Percentiles rank a stretch among this genome's conserved stretches.
phyloP scores from a whole-genome alignment of 2,888 invertebrate species.

The Epirrita christyi region DNA sequence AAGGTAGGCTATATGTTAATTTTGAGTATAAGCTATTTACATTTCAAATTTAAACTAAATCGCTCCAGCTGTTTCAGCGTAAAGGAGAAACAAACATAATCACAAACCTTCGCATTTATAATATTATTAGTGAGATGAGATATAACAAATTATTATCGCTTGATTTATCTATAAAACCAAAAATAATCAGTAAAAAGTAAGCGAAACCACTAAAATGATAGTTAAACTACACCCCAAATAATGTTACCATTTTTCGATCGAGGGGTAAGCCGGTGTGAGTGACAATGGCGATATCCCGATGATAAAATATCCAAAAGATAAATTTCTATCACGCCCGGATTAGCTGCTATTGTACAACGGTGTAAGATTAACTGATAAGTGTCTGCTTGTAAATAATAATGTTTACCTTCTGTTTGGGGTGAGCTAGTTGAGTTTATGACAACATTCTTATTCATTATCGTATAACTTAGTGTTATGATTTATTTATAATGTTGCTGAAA shows the following conservation, averaged over 20 bases:
- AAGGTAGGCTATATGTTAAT: too few species aligned
- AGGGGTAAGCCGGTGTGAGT: slow-evolving; percentile 56
- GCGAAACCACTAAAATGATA: slow-evolving; percentile 40
- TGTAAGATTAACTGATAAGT: slow-evolving; percentile 84
- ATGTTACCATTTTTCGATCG: slow-evolving; percentile 50
- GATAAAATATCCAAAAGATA: slow-evolving; percentile 76
- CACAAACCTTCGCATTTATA: too few species aligned
- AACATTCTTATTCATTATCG: slow-evolving; percentile 24
- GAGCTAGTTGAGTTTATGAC: slow-evolving; percentile 24
- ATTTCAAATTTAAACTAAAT: too few species aligned
- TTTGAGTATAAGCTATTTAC: too few species aligned
- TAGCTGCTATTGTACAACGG: slow-evolving; percentile 75
- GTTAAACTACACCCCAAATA: slow-evolving; percentile 53
- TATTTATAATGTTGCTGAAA: too few species aligned
- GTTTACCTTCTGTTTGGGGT: slow-evolving; percentile 65
- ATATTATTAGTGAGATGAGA: too few species aligned
- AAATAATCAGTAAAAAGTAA: slow-evolving; percentile 20
- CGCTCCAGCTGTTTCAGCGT: too few species aligned
- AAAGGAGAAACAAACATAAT: too few species aligned
- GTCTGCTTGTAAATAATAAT: slow-evolving; percentile 81
- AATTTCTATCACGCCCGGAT: slow-evolving; percentile 82
- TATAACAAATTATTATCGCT: too few species aligned
- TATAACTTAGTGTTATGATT: too few species aligned
- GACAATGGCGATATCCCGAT: slow-evolving; percentile 71
- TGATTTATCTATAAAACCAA: not conserved